phyloP scores from a whole-genome alignment of 2,888 invertebrate genomes.

The Acronicta leporina region DNA sequence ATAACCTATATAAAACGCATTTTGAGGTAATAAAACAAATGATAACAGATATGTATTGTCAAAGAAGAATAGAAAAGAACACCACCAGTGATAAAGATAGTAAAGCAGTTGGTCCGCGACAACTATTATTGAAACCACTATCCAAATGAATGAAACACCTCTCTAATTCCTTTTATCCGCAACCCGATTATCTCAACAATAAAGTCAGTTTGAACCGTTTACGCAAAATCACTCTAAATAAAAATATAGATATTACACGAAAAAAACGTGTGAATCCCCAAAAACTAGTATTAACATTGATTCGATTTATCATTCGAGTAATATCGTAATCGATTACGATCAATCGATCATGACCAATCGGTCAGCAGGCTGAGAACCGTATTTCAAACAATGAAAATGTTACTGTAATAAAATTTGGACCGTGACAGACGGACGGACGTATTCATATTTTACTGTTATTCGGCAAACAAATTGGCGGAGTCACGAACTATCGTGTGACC shows the following conservation, averaged over 20 bases:
- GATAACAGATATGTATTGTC: too few relatives aligned
- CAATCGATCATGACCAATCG: constrained; percentile 62
- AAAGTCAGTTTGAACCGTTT: constrained; percentile 5
- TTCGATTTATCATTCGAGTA: constrained; percentile 61
- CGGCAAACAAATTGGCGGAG: constrained; percentile 64
- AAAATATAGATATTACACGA: constrained; percentile 16
- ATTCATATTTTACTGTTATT: constrained; percentile 69
- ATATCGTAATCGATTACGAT: constrained; percentile 60
- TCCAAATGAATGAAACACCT: constrained; percentile 1
- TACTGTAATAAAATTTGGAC: constrained; percentile 64
- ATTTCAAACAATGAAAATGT: constrained; percentile 61
- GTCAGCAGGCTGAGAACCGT: constrained; percentile 57
- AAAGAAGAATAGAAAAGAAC: not conserved
- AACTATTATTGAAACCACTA: constrained; percentile 9
- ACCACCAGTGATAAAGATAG: not conserved
- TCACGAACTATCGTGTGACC: constrained; percentile 70
- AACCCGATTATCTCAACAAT: constrained; percentile 8
- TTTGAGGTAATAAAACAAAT: too few relatives aligned
- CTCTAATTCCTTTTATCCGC: constrained; percentile 3
- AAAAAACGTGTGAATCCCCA: constrained; percentile 52
- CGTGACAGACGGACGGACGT: constrained; percentile 56
- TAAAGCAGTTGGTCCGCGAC: constrained; percentile 8
- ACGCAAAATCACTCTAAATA: constrained; percentile 20
- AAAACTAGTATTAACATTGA: constrained; percentile 46
- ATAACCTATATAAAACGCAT: too few relatives aligned